These are phyloP conservation scores for Salticus scenicus DNA, from an alignment of 2,888 invertebrate species.

Conservation along the genomic window DNA sequence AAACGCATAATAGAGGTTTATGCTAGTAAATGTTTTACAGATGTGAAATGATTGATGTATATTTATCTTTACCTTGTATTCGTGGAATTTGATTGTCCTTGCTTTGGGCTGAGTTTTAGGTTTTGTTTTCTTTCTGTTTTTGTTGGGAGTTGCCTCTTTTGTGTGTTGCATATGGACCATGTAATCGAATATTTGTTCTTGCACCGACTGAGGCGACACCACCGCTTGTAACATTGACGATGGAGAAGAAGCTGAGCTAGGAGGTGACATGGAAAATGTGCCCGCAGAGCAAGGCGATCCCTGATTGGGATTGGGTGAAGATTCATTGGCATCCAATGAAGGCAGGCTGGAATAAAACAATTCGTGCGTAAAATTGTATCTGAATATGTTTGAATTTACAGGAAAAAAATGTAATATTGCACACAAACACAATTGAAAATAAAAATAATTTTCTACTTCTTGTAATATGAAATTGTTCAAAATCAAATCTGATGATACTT, in stretches of 20 bases:
- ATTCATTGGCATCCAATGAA: constrained; percentile 63
- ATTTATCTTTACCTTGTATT: constrained; percentile 82
- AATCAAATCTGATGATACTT: too few relatives aligned
- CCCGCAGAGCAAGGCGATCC: constrained; percentile 57
- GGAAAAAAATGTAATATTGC: too few relatives aligned
- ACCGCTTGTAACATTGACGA: constrained; percentile 40
- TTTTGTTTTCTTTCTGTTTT: constrained; percentile 83
- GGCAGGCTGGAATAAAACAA: constrained; percentile 45
- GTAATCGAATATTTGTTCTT: constrained; percentile 27
- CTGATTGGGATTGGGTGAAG: constrained; percentile 57
- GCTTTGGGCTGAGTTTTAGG: constrained; percentile 87
- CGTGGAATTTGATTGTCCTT: constrained; percentile 96
- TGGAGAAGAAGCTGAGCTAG: constrained; percentile 63
- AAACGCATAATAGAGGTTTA: too few relatives aligned
- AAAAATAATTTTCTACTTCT: too few relatives aligned
- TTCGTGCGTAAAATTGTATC: too few relatives aligned
- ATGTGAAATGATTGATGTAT: too few relatives aligned
- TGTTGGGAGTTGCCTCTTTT: constrained; percentile 47
- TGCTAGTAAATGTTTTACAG: too few relatives aligned
- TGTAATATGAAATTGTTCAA: too few relatives aligned
- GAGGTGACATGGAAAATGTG: constrained; percentile 65
- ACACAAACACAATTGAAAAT: too few relatives aligned
- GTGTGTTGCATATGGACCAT: constrained; percentile 33
- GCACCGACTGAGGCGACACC: constrained; percentile 37
- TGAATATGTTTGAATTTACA: too few relatives aligned